Evolutionary conservation across 2,113 vertebrate species (phyloP), one percentile per base, ranked within the genome.

Genomic region (Oreochromis spilurus): DNA sequence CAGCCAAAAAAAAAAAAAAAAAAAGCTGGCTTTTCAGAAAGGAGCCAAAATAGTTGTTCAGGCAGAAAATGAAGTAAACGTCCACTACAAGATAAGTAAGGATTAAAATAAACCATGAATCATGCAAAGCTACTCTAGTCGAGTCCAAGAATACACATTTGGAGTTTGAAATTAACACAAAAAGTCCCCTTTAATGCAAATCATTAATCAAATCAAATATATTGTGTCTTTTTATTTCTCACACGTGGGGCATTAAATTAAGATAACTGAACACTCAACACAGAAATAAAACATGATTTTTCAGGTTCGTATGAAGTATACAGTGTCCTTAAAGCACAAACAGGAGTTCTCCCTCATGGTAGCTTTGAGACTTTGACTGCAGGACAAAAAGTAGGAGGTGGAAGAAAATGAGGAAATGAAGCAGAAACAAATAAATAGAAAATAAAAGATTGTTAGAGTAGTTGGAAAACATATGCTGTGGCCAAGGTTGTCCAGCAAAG

Each of bases 401-500:
- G 24, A 78, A 81, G 77, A 79, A 79, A 90, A 86, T 26, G 9
- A 55, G 38, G 0, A 16, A 58, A 60, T 31, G 55, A 38, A 16
- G 14, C 62, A 67, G 54, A 62, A 36, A 80, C n/a, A 34, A 86
- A 83, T 54, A 17, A 9, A 81, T 6, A 83, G 43, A 58, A 80
- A 83, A 81, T 21, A 82, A 86, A 43, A 8, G 72, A 83, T 57
- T 84, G 2, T n/a, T 6, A 7, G 14, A 45, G 36, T 34, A 43
- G 26, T 29, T 50, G 55, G 45, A 54, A 75, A 88, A 92, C 88
- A 93, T 62, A 77, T 83, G 87, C 86, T 84, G 85, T 14, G 55
- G 4, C 13, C 55, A 75, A 92, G 57, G 38, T 26, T 94, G 26
- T 89, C 14, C 6, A 16, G 29, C 45, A 34, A 87, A 94, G 95